phyloP scores from a whole-genome alignment of 1,140 invertebrate genomes.

The Mamestra configurata region DNA sequence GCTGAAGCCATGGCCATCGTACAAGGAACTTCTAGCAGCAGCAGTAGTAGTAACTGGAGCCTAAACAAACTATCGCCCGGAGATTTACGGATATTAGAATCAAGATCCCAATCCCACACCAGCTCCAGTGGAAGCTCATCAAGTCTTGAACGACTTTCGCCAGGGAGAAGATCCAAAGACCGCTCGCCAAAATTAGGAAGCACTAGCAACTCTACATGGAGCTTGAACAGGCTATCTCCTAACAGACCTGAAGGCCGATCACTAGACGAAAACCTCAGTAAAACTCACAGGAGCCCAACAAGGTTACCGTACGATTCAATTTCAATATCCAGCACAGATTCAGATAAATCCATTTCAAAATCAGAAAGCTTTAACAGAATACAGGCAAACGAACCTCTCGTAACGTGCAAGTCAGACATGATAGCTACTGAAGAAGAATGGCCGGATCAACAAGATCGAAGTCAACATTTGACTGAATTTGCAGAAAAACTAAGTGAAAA shows the following conservation, averaged over 20 bases:
- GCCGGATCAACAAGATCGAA: conserved; percentile 90
- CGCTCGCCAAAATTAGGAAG: conserved; percentile 86
- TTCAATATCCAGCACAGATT: conserved; percentile 86
- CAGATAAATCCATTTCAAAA: conserved; percentile 86
- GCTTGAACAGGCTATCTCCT: conserved; percentile 85
- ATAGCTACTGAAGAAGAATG: conserved; percentile 86
- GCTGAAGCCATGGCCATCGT: conserved; percentile 85
- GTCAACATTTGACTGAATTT: conserved; percentile 92
- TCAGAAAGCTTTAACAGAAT: conserved; percentile 87
- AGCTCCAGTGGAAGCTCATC: conserved; percentile 87
- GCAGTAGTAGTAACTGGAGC: conserved; percentile 87
- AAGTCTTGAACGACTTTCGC: conserved; percentile 85
- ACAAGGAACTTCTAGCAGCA: conserved; percentile 85
- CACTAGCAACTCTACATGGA: conserved; percentile 87
- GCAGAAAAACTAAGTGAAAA: conserved; percentile 93
- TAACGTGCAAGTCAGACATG: conserved; percentile 87
- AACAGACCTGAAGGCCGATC: conserved; percentile 85
- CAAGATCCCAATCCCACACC: conserved; percentile 85
- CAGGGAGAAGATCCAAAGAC: conserved; percentile 86
- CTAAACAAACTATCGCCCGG: conserved; percentile 86
- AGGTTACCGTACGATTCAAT: conserved; percentile 85
- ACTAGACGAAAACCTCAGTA: conserved; percentile 83
- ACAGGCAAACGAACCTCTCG: conserved; percentile 83
- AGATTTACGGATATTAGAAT: conserved; percentile 88
- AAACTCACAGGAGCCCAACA: conserved; percentile 84